A percentile compares a stretch with the other conserved stretches of the same genome.
Conservation (phyloP, 2,113 vertebrate species). For the Coracopsis vasa region DNA sequence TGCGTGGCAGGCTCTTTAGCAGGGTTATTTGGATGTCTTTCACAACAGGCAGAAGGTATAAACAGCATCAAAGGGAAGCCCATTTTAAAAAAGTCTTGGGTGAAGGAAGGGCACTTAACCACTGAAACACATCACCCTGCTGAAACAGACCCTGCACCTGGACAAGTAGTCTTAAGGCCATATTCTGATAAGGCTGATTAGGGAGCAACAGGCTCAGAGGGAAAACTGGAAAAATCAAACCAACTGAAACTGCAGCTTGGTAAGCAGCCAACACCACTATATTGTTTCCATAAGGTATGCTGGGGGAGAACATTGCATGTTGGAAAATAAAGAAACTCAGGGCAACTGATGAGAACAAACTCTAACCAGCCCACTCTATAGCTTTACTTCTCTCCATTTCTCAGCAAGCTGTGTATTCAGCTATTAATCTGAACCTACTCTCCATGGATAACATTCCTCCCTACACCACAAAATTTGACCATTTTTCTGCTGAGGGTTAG, state of each 20-base stretch:
- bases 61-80: background rate
- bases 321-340: background rate
- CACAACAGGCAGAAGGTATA: background rate
- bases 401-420: background rate
- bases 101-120: background rate
- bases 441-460: background rate
- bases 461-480: background rate
- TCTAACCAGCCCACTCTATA: background rate
- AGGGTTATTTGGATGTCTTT: background rate
- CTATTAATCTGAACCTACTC: background rate
- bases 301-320: background rate
- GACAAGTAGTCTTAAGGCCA: background rate
- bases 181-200: background rate
- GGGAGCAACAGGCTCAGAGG: background rate
- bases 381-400: background rate
- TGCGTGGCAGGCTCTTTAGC: background rate
- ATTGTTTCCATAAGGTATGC: background rate
- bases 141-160: background rate
- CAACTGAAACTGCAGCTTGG: background rate
- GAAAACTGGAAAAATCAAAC: background rate
- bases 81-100: no score
- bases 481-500: background rate
- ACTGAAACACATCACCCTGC: background rate
- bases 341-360: background rate
- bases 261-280: background rate